phyloP scores from a whole-genome alignment of 2,888 invertebrate species.

The Diplolepis rosae region DNA sequence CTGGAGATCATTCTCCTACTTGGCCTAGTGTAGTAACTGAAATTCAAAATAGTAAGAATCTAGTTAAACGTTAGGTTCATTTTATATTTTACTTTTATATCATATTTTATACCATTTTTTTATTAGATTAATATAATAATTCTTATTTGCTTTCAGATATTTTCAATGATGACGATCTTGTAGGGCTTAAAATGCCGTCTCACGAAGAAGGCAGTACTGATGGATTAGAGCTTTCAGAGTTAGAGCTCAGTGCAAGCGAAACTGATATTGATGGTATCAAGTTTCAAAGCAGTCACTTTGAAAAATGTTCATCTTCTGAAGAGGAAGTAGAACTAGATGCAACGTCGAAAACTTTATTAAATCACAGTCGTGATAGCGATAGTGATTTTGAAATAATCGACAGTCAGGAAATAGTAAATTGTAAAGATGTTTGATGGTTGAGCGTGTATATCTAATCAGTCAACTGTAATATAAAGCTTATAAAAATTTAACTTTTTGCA shows the following conservation, averaged over 20 bases:
- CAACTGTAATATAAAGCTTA: too few species aligned
- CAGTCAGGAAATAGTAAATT: slow-evolving; percentile 60
- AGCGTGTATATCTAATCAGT: not conserved
- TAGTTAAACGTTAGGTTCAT: not conserved
- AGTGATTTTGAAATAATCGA: slow-evolving; percentile 72
- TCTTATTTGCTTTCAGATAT: slow-evolving; percentile 56
- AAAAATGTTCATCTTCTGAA: slow-evolving; percentile 66
- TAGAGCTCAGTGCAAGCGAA: slow-evolving; percentile 66
- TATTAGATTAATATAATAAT: not conserved
- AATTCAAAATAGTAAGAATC: slow-evolving; percentile 58
- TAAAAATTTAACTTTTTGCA: too few species aligned
- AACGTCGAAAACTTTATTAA: slow-evolving; percentile 48
- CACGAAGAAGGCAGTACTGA: slow-evolving; percentile 71
- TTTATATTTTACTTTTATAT: too few species aligned
- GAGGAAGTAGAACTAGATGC: slow-evolving; percentile 64
- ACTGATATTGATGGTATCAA: slow-evolving; percentile 65
- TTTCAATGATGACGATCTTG: slow-evolving; percentile 66
- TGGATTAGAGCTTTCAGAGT: slow-evolving; percentile 68
- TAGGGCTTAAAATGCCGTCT: slow-evolving; percentile 69
- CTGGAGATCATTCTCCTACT: slow-evolving; percentile 68
- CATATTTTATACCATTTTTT: not conserved
- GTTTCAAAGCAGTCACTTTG: slow-evolving; percentile 69
- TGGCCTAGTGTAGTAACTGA: slow-evolving; percentile 61
- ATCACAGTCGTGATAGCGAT: slow-evolving; percentile 65
- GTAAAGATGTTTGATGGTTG: slow-evolving; percentile 44